Evolutionary conservation across 2,888 invertebrate genomes (phyloP).

Genomic region (Osmoderma eremita): DNA sequence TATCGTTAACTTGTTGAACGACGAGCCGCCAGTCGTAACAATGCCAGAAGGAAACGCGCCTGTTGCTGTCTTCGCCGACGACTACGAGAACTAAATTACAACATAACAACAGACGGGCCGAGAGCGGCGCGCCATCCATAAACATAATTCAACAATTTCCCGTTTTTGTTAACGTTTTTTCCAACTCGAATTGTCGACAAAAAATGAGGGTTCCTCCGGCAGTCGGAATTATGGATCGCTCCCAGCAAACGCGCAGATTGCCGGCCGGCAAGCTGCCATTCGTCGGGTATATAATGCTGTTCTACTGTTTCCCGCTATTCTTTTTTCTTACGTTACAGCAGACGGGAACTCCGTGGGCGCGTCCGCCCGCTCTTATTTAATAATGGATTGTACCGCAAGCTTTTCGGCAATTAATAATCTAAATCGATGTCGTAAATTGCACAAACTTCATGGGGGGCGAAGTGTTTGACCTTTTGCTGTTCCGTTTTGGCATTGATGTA

Average conservation of each 20-base stretch:
- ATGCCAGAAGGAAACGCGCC: conserved; percentile 18
- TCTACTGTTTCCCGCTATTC: too few species aligned
- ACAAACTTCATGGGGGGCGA: neutral
- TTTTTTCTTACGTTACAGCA: conserved; percentile 21
- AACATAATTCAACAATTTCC: conserved; percentile 36
- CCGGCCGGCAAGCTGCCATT: conserved; percentile 43
- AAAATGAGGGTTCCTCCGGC: conserved; percentile 47
- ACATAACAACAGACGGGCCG: neutral
- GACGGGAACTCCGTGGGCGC: conserved; percentile 3
- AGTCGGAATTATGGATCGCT: conserved; percentile 49
- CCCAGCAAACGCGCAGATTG: conserved; percentile 40
- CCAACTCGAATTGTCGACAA: conserved; percentile 50
- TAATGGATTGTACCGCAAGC: conserved; percentile 45
- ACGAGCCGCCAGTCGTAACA: conserved; percentile 8
- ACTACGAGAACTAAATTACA: conserved; percentile 22
- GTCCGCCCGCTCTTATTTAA: conserved; percentile 40
- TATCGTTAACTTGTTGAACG: conserved; percentile 23
- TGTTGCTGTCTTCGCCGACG: conserved; percentile 20
- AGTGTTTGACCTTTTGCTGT: conserved; percentile 3
- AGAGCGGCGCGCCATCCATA: conserved; percentile 6
- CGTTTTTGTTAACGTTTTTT: conserved; percentile 43
- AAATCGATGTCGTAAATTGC: conserved; percentile 48
- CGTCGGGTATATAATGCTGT: too few species aligned
- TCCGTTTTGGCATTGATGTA: neutral
- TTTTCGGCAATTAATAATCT: conserved; percentile 40